A percentile compares a stretch with the other conserved stretches of the same genome.
These are phyloP conservation scores for Mizuhopecten yessoensis DNA, from an alignment of 1,140 invertebrate genomes.

Conservation along the genomic window DNA sequence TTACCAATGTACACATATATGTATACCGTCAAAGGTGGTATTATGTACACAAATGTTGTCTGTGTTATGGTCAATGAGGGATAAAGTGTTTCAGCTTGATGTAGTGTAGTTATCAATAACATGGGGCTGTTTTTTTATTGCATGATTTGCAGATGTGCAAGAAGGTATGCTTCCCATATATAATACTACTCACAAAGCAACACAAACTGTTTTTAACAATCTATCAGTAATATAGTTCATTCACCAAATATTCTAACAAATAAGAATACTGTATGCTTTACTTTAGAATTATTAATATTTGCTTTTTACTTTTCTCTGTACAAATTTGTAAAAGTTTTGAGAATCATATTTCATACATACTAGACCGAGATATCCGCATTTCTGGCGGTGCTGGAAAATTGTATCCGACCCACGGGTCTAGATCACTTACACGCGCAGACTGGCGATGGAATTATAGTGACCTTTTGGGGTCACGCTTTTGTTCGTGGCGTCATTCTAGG, in stretches of 20 bases:
- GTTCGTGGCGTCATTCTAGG: too few species aligned
- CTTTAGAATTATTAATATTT: background rate
- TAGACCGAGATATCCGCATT: too few species aligned
- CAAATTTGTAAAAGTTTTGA: background rate
- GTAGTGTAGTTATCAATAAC: background rate
- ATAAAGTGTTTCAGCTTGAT: background rate
- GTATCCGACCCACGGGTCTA: too few species aligned
- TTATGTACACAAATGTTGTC: background rate
- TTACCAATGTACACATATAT: background rate
- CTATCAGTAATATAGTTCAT: background rate
- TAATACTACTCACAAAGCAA: background rate
- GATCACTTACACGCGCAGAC: too few species aligned
- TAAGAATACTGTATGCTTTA: background rate
- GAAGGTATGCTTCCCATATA: background rate
- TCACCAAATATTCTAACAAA: background rate
- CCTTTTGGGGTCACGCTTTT: too few species aligned
- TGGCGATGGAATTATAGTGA: too few species aligned
- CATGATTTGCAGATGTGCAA: conserved; percentile 19
- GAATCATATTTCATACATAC: too few species aligned
- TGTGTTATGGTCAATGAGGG: background rate
- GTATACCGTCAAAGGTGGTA: background rate
- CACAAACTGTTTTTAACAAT: background rate
- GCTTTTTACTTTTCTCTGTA: background rate
- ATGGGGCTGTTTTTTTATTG: background rate
- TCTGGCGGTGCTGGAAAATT: too few species aligned